These are phyloP conservation scores for Coecobrya sp. DNA, from an alignment of 2,888 invertebrate genomes.

Conservation along the genomic window DNA sequence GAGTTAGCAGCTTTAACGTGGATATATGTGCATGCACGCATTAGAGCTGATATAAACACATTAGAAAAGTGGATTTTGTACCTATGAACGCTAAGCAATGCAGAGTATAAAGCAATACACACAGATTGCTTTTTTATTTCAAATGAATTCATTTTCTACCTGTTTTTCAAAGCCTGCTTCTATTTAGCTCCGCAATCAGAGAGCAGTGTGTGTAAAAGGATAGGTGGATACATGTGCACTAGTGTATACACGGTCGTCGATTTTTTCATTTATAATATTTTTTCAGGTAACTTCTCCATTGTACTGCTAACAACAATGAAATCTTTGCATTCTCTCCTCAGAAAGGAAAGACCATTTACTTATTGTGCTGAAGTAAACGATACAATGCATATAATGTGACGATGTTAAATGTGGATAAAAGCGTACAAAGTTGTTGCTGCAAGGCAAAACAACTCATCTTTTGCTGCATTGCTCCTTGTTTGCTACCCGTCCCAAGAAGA, in stretches of 20 bases:
- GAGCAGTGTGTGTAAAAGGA: neutral
- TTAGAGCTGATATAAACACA: neutral
- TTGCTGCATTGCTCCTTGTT: slow-evolving; percentile 53
- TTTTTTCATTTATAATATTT: slow-evolving; percentile 29
- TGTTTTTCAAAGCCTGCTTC: slow-evolving; percentile 50
- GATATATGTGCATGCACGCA: slow-evolving; percentile 26
- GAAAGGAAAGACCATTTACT: slow-evolving; percentile 44
- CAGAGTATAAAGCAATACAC: neutral
- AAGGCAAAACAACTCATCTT: slow-evolving; percentile 73
- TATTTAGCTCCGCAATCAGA: slow-evolving; percentile 49
- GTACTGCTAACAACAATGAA: slow-evolving; percentile 54
- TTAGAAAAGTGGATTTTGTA: neutral
- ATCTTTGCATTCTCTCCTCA: slow-evolving; percentile 24
- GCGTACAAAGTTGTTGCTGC: slow-evolving; percentile 71
- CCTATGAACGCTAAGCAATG: slow-evolving; percentile 20
- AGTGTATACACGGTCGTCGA: neutral
- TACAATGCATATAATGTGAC: slow-evolving; percentile 48
- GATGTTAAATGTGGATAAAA: slow-evolving; percentile 65
- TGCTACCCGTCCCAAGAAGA: slow-evolving; percentile 48
- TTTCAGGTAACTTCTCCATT: slow-evolving; percentile 62
- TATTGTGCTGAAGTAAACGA: slow-evolving; percentile 42
- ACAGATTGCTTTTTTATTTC: slow-evolving; percentile 1
- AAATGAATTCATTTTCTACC: slow-evolving; percentile 65
- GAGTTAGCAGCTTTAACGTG: neutral
- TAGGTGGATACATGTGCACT: slow-evolving; percentile 32